Conservation (phyloP, 1,140 invertebrate species). For the Drosophila ercepeae region DNA sequence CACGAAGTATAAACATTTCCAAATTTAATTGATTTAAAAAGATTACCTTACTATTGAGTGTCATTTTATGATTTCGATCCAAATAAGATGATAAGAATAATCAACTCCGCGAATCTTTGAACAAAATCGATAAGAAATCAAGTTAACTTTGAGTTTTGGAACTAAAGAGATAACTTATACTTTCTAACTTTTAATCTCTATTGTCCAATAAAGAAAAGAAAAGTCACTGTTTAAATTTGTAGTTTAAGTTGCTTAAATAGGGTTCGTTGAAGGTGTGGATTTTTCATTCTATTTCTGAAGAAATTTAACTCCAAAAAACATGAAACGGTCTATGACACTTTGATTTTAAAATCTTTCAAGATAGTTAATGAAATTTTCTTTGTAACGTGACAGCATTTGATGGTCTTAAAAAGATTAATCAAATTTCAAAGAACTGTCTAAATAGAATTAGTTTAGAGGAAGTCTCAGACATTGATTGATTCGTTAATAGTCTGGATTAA, state of each 20-base stretch:
- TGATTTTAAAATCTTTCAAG: too few relatives aligned
- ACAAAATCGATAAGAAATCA: background rate
- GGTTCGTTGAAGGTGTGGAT: too few relatives aligned
- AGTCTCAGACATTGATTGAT: background rate
- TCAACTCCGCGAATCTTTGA: background rate
- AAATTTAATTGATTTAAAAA: slow-evolving; percentile 6
- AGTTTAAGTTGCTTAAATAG: too few relatives aligned
- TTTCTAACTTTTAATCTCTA: background rate
- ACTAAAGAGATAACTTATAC: too few relatives aligned
- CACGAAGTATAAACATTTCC: slow-evolving; percentile 8
- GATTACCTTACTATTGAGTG: background rate
- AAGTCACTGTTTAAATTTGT: background rate
- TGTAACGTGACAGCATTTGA: background rate
- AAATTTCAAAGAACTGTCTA: background rate
- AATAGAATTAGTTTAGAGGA: background rate
- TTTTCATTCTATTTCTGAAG: too few relatives aligned
- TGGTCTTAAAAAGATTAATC: background rate
- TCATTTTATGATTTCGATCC: background rate
- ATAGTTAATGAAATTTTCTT: too few relatives aligned
- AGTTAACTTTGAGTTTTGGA: background rate
- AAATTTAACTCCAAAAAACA: too few relatives aligned
- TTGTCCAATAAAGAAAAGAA: background rate
- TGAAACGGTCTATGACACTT: too few relatives aligned
- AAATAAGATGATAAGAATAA: background rate
- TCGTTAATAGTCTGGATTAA: background rate